phyloP scores from a whole-genome alignment of 2,888 invertebrate genomes.

The Eristalis intricaria region DNA sequence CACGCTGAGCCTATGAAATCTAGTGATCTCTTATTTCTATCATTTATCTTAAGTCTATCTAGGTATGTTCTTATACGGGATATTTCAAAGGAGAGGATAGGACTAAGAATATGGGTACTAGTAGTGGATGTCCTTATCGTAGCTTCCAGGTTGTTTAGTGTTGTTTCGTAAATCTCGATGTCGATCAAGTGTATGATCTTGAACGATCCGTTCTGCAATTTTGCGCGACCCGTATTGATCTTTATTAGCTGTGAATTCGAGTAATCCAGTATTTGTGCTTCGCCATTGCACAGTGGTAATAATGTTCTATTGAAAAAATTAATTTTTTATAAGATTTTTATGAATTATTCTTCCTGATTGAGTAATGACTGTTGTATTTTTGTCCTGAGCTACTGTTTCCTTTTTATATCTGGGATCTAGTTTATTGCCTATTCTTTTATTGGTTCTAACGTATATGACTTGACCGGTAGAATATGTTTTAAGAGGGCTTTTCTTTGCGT shows the following conservation, averaged over 20 bases:
- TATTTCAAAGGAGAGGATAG: slow-evolving; percentile 32
- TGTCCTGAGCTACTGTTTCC: slow-evolving; percentile 2
- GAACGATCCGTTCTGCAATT: slow-evolving; percentile 41
- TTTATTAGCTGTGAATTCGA: slow-evolving; percentile 43
- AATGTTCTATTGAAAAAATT: slow-evolving; percentile 4
- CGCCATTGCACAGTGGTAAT: too few species aligned
- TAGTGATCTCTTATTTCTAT: slow-evolving; percentile 36
- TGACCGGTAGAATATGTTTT: slow-evolving; percentile 43
- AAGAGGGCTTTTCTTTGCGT: slow-evolving; percentile 29
- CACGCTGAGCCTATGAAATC: slow-evolving; percentile 50
- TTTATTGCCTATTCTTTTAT: slow-evolving; percentile 14
- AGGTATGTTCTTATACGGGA: slow-evolving; percentile 13
- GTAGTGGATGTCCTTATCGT: slow-evolving; percentile 17
- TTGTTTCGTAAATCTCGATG: slow-evolving; percentile 23
- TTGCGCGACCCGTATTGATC: slow-evolving; percentile 38
- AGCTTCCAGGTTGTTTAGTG: slow-evolving; percentile 25
- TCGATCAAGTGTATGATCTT: slow-evolving; percentile 52
- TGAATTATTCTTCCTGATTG: slow-evolving; percentile 4
- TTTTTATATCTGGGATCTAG: slow-evolving; percentile 14
- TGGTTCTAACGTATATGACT: slow-evolving; percentile 14
- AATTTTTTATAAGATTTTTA: slow-evolving; percentile 16
- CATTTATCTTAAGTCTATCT: slow-evolving; percentile 7
- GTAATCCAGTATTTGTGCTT: slow-evolving; percentile 56
- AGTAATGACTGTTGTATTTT: slow-evolving; percentile 23
- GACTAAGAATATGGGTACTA: slow-evolving; percentile 25